Conservation (phyloP, 2,888 invertebrate genomes). For the Microchrysa polita region DNA sequence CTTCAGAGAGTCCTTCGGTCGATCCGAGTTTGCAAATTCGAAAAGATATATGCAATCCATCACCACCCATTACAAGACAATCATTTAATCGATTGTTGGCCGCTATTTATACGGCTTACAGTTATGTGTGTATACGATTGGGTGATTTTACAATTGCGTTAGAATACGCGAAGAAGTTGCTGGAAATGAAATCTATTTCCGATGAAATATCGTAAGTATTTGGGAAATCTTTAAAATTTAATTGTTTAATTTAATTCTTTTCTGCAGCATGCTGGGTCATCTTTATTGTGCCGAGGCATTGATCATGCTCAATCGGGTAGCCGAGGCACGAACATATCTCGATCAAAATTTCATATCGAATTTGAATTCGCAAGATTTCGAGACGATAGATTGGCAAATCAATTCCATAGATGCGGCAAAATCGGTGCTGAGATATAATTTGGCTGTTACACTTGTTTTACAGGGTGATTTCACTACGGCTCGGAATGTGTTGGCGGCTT, state of each 20-base stretch:
- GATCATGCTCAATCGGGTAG: conserved; percentile 81
- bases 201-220: conserved; percentile 72
- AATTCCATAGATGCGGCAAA: conserved; percentile 72
- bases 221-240: background rate
- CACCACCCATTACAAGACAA: conserved; percentile 71
- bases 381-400: conserved; percentile 66
- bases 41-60: conserved; percentile 67
- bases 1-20: conserved; percentile 48
- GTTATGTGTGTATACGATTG: conserved; percentile 85
- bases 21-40: conserved; percentile 64
- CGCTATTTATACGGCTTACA: conserved; percentile 78
- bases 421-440: conserved; percentile 80
- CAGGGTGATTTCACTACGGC: conserved; percentile 78
- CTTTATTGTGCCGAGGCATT: conserved; percentile 91
- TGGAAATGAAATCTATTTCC: conserved; percentile 77
- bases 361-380: conserved; percentile 65
- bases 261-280: conserved; percentile 78
- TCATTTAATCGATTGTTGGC: conserved; percentile 71
- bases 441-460: conserved; percentile 79
- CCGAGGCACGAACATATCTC: conserved; percentile 85
- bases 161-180: conserved; percentile 78
- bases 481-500: conserved; percentile 56
- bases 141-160: conserved; percentile 85
- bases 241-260: background rate
- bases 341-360: conserved; percentile 78